Evolutionary conservation across 1,140 invertebrate genomes (phyloP).

Genomic region (Cyclina sinensis): DNA sequence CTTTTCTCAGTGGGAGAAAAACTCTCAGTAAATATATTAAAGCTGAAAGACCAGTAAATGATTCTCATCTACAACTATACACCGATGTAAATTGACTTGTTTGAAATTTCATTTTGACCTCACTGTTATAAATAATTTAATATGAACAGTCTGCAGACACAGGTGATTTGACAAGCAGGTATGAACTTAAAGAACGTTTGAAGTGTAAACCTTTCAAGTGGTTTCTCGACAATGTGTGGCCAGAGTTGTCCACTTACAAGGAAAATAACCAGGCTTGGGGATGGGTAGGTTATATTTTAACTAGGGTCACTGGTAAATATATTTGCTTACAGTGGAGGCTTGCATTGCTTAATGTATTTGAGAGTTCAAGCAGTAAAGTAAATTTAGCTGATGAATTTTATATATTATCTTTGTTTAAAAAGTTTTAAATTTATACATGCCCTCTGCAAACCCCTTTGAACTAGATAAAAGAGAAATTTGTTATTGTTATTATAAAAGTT

Average conservation of each 20-base stretch:
- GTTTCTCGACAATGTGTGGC: constrained; percentile 98
- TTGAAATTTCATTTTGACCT: no score
- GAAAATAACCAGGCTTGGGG: constrained; percentile 74
- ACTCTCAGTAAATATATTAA: no score
- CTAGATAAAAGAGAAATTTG: no score
- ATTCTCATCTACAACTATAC: no score
- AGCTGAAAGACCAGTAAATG: no score
- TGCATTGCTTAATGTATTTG: not conserved
- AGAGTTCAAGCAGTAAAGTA: not conserved
- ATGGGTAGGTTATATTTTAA: constrained; percentile 66
- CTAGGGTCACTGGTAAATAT: not conserved
- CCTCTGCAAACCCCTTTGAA: no score
- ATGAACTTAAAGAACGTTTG: constrained; percentile 92
- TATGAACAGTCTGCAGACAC: constrained; percentile 68
- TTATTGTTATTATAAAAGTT: no score
- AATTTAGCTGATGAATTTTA: not conserved
- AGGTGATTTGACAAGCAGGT: constrained; percentile 89
- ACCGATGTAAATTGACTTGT: no score
- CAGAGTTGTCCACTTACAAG: constrained; percentile 88
- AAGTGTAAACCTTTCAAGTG: constrained; percentile 98
- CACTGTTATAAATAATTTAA: no score
- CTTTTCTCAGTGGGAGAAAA: no score
- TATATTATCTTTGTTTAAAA: no score
- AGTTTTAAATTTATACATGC: no score
- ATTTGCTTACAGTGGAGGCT: not conserved